phyloP scores from a whole-genome alignment of 2,113 vertebrate genomes.

The Xiphophorus couchianus region DNA sequence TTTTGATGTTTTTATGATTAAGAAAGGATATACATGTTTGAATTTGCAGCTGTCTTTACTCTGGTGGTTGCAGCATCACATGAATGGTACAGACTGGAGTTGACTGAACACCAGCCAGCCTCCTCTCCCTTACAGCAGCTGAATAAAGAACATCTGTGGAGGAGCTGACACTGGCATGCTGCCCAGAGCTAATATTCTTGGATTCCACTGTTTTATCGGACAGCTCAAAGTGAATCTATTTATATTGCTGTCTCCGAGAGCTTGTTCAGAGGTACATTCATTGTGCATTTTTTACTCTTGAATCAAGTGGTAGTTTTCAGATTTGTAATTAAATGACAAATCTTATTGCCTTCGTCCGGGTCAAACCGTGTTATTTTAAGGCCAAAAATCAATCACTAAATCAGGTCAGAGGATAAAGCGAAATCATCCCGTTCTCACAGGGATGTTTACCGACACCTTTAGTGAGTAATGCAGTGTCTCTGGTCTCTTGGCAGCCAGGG shows the following conservation, averaged over 20 bases:
- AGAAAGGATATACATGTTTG: background rate
- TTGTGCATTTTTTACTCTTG: background rate
- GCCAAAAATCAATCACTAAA: constrained; percentile 7
- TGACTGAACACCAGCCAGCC: constrained; percentile 26
- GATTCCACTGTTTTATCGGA: constrained; percentile 43
- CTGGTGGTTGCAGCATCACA: constrained; percentile 18
- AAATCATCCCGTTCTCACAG: background rate
- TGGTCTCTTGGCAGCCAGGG: constrained; percentile 9
- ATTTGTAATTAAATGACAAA: background rate
- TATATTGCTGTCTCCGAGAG: constrained; percentile 16
- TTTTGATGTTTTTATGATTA: background rate
- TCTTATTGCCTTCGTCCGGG: background rate
- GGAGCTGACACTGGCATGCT: constrained; percentile 47
- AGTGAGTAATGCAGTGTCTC: constrained; percentile 23
- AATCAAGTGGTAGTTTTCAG: background rate
- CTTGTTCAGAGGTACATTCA: constrained; percentile 13
- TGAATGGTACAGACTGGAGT: constrained; percentile 18
- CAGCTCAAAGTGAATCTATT: constrained; percentile 31
- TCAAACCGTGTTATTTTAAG: constrained; percentile 2
- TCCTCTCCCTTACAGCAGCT: constrained; percentile 34
- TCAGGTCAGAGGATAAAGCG: background rate
- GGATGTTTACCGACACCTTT: constrained; percentile 25
- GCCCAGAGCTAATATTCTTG: constrained; percentile 57
- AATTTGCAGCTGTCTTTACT: constrained; percentile 25
- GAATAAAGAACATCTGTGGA: constrained; percentile 39